Evolutionary conservation across 2,797 vertebrate genomes (phyloP).

Genomic region (Dendrocincla tyrannina): DNA sequence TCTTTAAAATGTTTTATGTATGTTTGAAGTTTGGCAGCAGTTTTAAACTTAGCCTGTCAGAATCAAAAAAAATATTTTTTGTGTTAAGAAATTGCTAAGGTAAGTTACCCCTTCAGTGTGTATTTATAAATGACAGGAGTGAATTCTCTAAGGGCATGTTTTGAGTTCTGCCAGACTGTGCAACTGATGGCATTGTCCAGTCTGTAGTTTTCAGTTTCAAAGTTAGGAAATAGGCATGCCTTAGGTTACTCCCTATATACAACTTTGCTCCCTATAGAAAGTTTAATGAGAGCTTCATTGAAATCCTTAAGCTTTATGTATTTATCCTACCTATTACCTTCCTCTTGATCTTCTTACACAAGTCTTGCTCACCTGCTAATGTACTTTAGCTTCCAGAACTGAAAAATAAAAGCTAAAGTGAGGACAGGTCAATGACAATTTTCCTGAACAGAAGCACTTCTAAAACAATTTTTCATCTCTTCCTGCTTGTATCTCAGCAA

Average conservation of each 20-base stretch:
- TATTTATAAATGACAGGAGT: background rate
- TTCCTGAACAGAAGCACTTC: background rate
- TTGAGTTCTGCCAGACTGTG: background rate
- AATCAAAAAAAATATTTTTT: background rate
- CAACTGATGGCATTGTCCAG: background rate
- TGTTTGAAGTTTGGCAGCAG: background rate
- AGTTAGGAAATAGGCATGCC: background rate
- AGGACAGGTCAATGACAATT: background rate
- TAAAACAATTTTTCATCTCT: background rate
- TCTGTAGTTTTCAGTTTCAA: background rate
- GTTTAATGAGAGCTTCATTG: background rate
- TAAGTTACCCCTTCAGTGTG: background rate
- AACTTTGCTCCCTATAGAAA: background rate
- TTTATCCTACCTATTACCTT: background rate
- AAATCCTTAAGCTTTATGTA: background rate
- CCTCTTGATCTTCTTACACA: background rate
- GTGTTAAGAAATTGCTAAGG: background rate
- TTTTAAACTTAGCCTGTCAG: slow-evolving; percentile 9
- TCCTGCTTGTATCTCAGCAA: background rate
- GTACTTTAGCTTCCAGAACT: background rate
- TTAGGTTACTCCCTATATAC: background rate
- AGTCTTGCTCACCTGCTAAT: background rate
- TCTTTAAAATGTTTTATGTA: background rate
- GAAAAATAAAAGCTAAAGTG: background rate
- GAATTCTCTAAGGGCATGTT: background rate